Conservation (phyloP, 2,888 invertebrate genomes). For the Pandemis cinnamomeana region DNA sequence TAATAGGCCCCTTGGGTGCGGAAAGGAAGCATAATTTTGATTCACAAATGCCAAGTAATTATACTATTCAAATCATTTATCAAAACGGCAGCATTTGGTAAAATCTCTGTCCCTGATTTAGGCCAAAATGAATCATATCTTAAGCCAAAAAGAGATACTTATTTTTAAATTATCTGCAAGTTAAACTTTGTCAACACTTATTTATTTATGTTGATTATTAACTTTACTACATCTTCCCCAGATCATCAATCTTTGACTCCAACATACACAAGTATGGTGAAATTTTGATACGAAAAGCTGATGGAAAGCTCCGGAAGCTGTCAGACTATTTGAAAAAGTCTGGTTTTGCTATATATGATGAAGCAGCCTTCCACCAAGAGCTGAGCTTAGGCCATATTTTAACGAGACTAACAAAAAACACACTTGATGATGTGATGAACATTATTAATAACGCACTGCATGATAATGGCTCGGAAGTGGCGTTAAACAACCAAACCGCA, state of each 20-base stretch:
- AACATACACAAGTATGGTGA: conserved; percentile 73
- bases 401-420: conserved; percentile 52
- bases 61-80: too few relatives aligned
- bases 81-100: too few relatives aligned
- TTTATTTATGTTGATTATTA: not conserved
- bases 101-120: not conserved
- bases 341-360: conserved; percentile 55
- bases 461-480: conserved; percentile 47
- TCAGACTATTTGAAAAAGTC: conserved; percentile 54
- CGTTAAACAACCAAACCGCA: conserved; percentile 55
- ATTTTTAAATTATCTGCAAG: too few relatives aligned
- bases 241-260: conserved; percentile 69
- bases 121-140: not conserved
- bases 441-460: conserved; percentile 45
- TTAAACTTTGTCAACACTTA: too few relatives aligned
- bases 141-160: not conserved
- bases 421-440: conserved; percentile 53
- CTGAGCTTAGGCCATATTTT: conserved; percentile 56
- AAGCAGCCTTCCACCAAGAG: conserved; percentile 56
- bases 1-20: too few relatives aligned
- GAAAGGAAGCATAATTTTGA: too few relatives aligned
- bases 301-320: conserved; percentile 52
- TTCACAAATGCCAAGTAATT: too few relatives aligned
- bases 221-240: conserved; percentile 49
- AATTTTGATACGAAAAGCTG: conserved; percentile 52